phyloP scores from a whole-genome alignment of 2,888 invertebrate species.

The Lasioglossum calceatum region DNA sequence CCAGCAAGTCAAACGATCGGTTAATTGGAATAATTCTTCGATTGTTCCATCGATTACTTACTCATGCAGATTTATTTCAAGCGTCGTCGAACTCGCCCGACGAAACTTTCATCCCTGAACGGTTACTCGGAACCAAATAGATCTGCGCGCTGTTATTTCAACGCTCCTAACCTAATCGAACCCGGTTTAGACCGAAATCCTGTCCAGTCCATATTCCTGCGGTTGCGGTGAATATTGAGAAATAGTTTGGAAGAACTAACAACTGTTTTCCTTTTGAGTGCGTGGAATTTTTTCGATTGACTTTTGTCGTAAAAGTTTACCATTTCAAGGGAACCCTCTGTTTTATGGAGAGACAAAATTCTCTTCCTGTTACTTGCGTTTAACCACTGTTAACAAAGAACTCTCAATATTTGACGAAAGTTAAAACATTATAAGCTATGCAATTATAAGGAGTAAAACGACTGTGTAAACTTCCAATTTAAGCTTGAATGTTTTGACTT shows the following conservation, averaged over 20 bases:
- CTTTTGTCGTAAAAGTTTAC: background rate
- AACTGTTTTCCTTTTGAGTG: background rate
- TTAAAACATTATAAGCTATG: background rate
- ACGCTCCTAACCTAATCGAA: background rate
- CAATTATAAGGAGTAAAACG: background rate
- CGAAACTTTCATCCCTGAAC: background rate
- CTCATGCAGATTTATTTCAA: slow-evolving; percentile 15
- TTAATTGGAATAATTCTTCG: slow-evolving; percentile 31
- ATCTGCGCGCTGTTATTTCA: background rate
- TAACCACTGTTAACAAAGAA: background rate
- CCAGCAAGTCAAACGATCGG: slow-evolving; percentile 7
- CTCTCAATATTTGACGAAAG: background rate
- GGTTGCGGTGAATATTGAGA: background rate
- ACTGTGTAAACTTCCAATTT: background rate
- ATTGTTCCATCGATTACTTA: slow-evolving; percentile 23
- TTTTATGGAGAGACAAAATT: background rate
- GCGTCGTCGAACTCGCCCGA: background rate
- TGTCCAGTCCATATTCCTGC: no score
- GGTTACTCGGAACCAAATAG: background rate
- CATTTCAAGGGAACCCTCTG: background rate
- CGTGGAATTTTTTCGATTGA: background rate
- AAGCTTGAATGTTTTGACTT: background rate
- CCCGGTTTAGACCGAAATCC: background rate
- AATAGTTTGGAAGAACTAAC: background rate
- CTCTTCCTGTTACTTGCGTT: background rate